These are phyloP conservation scores for Neostethus bicornis DNA, from an alignment of 2,797 vertebrate genomes.

Conservation along the genomic window DNA sequence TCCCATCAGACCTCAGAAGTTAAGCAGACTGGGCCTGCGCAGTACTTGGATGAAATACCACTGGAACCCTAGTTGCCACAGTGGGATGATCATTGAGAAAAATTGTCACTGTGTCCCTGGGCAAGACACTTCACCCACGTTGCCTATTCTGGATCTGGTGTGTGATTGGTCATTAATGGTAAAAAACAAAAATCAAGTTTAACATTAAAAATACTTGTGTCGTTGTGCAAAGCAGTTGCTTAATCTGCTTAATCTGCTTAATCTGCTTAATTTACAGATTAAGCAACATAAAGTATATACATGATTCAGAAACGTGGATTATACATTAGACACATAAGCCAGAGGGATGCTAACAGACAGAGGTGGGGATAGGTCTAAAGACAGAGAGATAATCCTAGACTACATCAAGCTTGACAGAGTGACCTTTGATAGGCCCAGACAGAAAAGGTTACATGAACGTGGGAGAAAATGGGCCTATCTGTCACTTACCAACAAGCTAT, in stretches of 20 bases:
- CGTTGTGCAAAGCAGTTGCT: background rate
- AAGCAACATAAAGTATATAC: background rate
- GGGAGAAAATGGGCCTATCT: slow-evolving; percentile 66
- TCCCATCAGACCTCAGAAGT: too few relatives aligned
- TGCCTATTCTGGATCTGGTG: too few relatives aligned
- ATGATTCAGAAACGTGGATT: slow-evolving; percentile 1
- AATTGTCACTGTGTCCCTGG: too few relatives aligned
- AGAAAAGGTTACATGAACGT: slow-evolving; percentile 74
- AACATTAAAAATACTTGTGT: background rate
- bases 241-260: too few relatives aligned
- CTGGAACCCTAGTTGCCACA: too few relatives aligned
- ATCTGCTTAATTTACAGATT: background rate
- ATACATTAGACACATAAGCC: slow-evolving; percentile 22
- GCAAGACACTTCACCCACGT: too few relatives aligned
- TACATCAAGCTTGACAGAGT: slow-evolving; percentile 76
- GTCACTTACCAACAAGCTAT: slow-evolving; percentile 65
- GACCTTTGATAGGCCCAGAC: slow-evolving; percentile 76
- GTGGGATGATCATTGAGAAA: too few relatives aligned
- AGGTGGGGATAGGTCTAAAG: background rate
- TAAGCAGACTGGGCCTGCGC: too few relatives aligned
- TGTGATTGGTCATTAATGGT: too few relatives aligned
- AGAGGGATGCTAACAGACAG: slow-evolving; percentile 21
- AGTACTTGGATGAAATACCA: too few relatives aligned
- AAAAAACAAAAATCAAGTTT: background rate
- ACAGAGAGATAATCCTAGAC: slow-evolving; percentile 36